Conservation (phyloP, 2,113 vertebrate genomes). For the Gymnarchus niloticus region DNA sequence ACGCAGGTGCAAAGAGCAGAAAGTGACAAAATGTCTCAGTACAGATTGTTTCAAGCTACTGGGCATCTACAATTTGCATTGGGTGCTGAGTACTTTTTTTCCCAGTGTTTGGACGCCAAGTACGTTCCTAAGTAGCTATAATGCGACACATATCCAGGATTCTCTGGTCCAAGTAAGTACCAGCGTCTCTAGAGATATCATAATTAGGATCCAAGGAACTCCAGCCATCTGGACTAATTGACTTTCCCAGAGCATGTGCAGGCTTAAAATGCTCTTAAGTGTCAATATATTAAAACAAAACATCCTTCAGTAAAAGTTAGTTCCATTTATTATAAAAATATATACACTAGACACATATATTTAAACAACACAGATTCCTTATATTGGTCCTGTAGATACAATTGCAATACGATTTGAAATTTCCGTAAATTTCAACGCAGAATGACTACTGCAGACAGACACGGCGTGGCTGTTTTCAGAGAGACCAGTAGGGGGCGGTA, state of each 20-base stretch:
- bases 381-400: not conserved
- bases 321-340: not conserved
- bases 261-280: not conserved
- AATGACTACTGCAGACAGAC: too few species aligned
- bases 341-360: not conserved
- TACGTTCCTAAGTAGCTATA: not conserved
- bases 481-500: conserved; percentile 50
- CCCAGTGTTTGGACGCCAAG: not conserved
- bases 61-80: not conserved
- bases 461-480: not conserved
- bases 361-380: not conserved
- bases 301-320: not conserved
- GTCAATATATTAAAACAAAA: conserved; percentile 1
- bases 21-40: not conserved
- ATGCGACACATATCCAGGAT: not conserved
- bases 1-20: not conserved
- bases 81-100: not conserved
- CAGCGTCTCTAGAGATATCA: not conserved
- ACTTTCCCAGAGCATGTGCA: not conserved
- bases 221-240: not conserved
- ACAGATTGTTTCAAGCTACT: not conserved
- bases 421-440: not conserved
- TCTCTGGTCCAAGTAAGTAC: not conserved
- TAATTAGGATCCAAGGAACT: conserved; percentile 6
- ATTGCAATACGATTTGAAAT: not conserved